Evolutionary conservation across 2,113 vertebrate species (phyloP), one percentile per base, ranked within the genome.

Genomic region (Notiomystis cincta): DNA sequence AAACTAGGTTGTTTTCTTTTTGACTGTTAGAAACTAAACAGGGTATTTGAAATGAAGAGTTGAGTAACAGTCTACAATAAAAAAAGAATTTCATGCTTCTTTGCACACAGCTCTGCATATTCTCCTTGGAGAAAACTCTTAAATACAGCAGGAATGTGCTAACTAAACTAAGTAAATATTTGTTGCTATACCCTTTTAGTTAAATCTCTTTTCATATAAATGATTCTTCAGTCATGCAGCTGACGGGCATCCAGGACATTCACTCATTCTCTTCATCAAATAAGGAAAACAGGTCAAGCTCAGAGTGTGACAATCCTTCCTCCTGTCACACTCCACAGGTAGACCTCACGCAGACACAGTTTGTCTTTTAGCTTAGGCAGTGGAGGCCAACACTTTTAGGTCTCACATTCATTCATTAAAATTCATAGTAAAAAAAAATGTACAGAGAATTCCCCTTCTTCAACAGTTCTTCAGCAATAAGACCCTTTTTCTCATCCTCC

Each of bases 101-200:
- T 90, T 88, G 82, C 54, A 83, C 54, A 75, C 11, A 3, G 35
- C 44, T 90, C 35, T 86, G 35, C 30, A 80, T 94, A 77, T 57
- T 88, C 57, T 91, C 85, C 82, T 88, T 56, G 22, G 66, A 91
- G 79, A 83, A 93, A 87, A 75, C 30, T 53, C 65, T 81, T 42
- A 72, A 75, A 82, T 57, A 80, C 75, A 80, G 35, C 22, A 72
- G n/a, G 62, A 94, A 91, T 76, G 75, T 83, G 71, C 42, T 66
- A 77, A 91, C 58, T 70, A 77, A 87, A 86, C 17, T 73, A 85
- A 91, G 66, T 20, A 91, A 91, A 69, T 93, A 94, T 88, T 90
- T 91, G 70, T 77, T 85, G 75, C 58, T 70, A 30, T 62, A 80
- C 1, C 6, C 66, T 76, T 94, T 38, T 45, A 45, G 27, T 65